Evolutionary conservation across 1,140 invertebrate genomes (phyloP), one percentile per base, ranked within the genome.

Genomic region (Holotrichia oblita): DNA sequence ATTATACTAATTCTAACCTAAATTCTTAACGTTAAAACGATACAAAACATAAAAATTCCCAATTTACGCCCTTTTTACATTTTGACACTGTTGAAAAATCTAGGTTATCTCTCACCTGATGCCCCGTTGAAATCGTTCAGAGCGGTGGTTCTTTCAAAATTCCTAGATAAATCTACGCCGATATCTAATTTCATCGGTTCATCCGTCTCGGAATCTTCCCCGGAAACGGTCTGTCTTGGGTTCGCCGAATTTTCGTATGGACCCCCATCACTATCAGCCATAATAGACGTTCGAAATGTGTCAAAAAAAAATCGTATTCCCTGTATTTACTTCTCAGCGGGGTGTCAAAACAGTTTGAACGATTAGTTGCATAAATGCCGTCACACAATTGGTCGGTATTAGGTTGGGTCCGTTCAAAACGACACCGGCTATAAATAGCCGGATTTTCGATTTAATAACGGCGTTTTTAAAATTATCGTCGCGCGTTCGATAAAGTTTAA

Each of bases 191-290:
- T 74, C 2, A 79, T 40, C 44, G 41, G 73, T 17, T 73, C 69
- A 24, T 79, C 78, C 44, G n/a, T 12, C 20, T 79, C 78, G 34
- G 73, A 79, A 41, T 79, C 34, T 24, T 75, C 78, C n/a, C 27
- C 20, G 73, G 44, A 40, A 20, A 7, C 14, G 9, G 59, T 12
- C 41, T 20, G 9, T 42, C 40, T 75, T n/a, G 12, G 6, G 12
- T 42, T 41, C 6, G 27, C 17, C 73, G 42, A 42, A 59, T 40
- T 22, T 44, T 78, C 77, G 42, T 34, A 44, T 14, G 64, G 69
- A 59, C 73, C 44, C 34, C 64, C 64, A 76, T 79, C 78, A 73
- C 72, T 59, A 27, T 79, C 78, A 55, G 78, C 78, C 78, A 79
- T 79, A 79, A 79, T 77, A 74, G n/a, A 48, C 12, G 40, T 41